These are phyloP conservation scores for Schlechtendalia chinensis DNA, from an alignment of 1,140 invertebrate genomes.

Conservation along the genomic window DNA sequence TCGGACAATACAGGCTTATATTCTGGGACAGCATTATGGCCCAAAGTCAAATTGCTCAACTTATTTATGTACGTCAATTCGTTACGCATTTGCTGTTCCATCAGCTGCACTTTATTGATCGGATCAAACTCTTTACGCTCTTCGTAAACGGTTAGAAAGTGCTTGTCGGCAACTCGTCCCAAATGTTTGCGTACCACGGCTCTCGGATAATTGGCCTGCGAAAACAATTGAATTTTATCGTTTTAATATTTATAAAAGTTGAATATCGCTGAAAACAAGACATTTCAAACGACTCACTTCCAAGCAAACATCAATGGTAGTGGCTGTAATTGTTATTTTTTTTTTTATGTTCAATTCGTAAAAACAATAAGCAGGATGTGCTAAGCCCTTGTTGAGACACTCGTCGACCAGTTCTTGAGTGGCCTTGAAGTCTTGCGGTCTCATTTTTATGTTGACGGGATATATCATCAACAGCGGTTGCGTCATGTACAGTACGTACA, in stretches of 20 bases:
- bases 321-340: conserved; percentile 22
- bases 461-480: not conserved
- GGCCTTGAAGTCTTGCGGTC: not conserved
- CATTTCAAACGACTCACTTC: not conserved
- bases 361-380: conserved; percentile 8
- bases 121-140: not conserved
- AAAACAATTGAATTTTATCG: too few relatives aligned
- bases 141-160: not conserved
- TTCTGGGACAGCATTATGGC: not conserved
- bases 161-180: conserved; percentile 5
- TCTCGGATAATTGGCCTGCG: conserved; percentile 37
- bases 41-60: conserved; percentile 10
- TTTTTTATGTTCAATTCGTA: not conserved
- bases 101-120: not conserved
- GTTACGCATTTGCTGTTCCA: conserved; percentile 5
- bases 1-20: not conserved
- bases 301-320: not conserved
- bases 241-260: too few relatives aligned
- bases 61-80: conserved; percentile 26
- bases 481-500: not conserved
- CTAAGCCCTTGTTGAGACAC: not conserved
- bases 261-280: not conserved
- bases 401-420: not conserved
- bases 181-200: not conserved
- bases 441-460: conserved; percentile 1